Evolutionary conservation across 2,888 invertebrate species (phyloP).

Genomic region (Cancer borealis): DNA sequence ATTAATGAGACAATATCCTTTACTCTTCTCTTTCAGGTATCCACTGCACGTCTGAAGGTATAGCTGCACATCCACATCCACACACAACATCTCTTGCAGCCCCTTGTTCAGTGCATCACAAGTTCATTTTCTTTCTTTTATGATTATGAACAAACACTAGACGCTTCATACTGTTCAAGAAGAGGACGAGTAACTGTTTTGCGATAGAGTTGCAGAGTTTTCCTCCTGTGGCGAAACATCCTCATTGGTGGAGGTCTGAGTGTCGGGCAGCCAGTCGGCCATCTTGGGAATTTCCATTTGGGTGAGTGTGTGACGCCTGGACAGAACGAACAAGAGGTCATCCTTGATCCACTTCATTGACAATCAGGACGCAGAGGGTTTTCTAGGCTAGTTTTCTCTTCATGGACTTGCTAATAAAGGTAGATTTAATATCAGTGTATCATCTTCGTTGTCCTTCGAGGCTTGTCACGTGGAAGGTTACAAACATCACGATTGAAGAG

Average conservation of each 20-base stretch:
- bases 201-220: not conserved
- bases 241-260: not conserved
- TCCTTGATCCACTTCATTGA: not conserved
- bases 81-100: not conserved
- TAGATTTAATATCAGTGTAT: not conserved
- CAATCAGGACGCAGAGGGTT: not conserved
- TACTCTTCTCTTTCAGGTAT: no score
- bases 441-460: constrained; percentile 1
- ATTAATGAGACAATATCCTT: no score
- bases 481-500: not conserved
- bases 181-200: not conserved
- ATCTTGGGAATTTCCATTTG: not conserved
- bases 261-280: not conserved
- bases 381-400: constrained; percentile 2
- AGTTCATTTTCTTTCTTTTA: not conserved
- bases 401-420: not conserved
- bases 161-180: not conserved
- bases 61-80: not conserved
- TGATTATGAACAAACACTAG: not conserved
- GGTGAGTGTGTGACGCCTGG: not conserved
- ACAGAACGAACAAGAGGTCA: not conserved
- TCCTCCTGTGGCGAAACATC: constrained; percentile 17
- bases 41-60: not conserved
- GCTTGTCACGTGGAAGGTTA: not conserved
- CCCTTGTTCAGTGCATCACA: not conserved